These are phyloP conservation scores for Masnerella sp. DNA, from an alignment of 2,888 invertebrate species.

Conservation along the genomic window DNA sequence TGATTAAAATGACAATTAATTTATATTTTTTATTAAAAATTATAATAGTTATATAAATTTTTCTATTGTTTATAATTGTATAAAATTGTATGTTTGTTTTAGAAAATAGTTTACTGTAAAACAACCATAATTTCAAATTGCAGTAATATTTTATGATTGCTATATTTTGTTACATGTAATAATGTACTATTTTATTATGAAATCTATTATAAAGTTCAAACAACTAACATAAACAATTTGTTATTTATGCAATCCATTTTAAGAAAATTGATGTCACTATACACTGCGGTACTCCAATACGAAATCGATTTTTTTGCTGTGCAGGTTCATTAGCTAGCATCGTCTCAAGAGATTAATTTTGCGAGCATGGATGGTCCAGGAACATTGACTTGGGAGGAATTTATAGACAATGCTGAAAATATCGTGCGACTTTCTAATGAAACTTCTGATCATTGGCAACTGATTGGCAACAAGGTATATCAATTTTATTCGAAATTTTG, in stretches of 20 bases:
- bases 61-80: not conserved
- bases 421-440: conserved; percentile 72
- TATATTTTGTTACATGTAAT: not conserved
- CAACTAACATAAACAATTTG: too few species aligned
- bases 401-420: conserved; percentile 72
- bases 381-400: conserved; percentile 77
- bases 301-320: not conserved
- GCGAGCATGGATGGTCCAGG: conserved; percentile 73
- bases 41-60: too few species aligned
- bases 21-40: not conserved
- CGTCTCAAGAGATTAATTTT: not conserved
- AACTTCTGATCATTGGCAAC: conserved; percentile 75
- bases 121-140: conserved; percentile 3
- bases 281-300: not conserved
- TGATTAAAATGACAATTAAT: too few species aligned
- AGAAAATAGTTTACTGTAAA: not conserved
- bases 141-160: not conserved
- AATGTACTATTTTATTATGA: too few species aligned
- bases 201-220: too few species aligned
- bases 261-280: too few species aligned
- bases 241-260: too few species aligned
- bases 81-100: conserved; percentile 1
- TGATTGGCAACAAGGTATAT: conserved; percentile 73
- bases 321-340: not conserved
- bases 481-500: too few species aligned